A percentile compares a stretch with the other conserved stretches of the same genome.
Evolutionary conservation across 2,888 invertebrate genomes (phyloP).

Genomic region (Cantharis rustica): DNA sequence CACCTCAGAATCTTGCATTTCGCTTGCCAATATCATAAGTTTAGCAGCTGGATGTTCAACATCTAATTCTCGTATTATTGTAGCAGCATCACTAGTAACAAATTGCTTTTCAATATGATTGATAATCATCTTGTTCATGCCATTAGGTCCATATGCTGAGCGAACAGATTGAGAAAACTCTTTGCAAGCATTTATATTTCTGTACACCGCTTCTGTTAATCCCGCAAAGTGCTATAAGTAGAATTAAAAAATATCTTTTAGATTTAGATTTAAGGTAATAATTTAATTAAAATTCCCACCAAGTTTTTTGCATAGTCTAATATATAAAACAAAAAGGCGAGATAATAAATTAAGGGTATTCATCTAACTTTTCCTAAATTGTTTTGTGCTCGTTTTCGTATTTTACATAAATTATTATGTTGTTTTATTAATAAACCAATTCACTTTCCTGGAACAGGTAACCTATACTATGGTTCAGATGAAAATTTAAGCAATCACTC

Average conservation of each 20-base stretch:
- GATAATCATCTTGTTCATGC: slow-evolving; percentile 99
- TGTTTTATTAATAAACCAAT: too few species aligned
- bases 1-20: slow-evolving; percentile 98
- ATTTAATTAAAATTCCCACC: too few species aligned
- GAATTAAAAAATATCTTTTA: neutral
- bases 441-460: too few species aligned
- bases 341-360: too few species aligned
- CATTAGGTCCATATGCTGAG: slow-evolving; percentile 97
- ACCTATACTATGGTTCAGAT: too few species aligned
- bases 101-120: slow-evolving; percentile 98
- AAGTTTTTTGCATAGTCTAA: too few species aligned
- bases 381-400: too few species aligned
- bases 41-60: slow-evolving; percentile 99
- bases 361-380: too few species aligned
- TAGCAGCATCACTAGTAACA: slow-evolving; percentile 98
- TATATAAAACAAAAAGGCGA: too few species aligned
- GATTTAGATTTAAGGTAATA: too few species aligned
- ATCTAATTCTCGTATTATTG: slow-evolving; percentile 93
- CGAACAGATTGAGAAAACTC: slow-evolving; percentile 92
- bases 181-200: slow-evolving; percentile 95
- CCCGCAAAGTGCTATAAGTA: slow-evolving; percentile 76
- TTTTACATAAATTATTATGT: too few species aligned
- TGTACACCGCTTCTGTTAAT: slow-evolving; percentile 94
- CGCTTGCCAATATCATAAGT: slow-evolving; percentile 91
- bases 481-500: too few species aligned